These are phyloP conservation scores for Axinella damicornis DNA, from an alignment of 37 sponge, comb jelly and placozoan species.

Conservation along the genomic window DNA sequence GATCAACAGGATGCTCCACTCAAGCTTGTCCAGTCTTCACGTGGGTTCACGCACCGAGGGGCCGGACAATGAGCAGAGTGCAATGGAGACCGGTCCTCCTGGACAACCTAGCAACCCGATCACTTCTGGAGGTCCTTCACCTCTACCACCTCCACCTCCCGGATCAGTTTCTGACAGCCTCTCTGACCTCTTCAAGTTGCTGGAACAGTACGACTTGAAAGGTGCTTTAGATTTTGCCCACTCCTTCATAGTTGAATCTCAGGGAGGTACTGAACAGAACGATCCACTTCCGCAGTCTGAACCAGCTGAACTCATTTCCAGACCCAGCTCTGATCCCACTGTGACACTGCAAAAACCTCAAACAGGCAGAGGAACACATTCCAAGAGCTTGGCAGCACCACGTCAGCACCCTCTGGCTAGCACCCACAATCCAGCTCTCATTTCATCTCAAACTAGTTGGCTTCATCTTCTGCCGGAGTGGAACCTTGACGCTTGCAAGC, in stretches of 20 bases:
- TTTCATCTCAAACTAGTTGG: not conserved
- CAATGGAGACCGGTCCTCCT: not conserved
- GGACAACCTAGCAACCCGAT: slow-evolving; percentile 29
- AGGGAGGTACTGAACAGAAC: not conserved
- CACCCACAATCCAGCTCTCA: not conserved
- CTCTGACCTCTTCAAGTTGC: not conserved
- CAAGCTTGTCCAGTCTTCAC: too few species aligned
- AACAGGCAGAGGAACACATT: not conserved
- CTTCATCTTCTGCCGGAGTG: too few species aligned
- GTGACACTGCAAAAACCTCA: not conserved
- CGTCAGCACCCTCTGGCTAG: not conserved
- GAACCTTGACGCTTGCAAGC: not conserved
- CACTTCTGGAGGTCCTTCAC: slow-evolving; percentile 13
- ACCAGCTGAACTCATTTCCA: not conserved
- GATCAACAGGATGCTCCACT: not conserved
- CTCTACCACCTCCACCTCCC: not conserved
- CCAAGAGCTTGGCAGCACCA: not conserved
- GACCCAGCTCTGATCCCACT: not conserved
- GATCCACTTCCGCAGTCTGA: not conserved
- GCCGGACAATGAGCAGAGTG: too few species aligned
- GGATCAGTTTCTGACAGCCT: not conserved
- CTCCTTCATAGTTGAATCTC: not conserved
- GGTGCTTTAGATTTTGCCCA: not conserved
- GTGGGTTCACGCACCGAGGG: too few species aligned
- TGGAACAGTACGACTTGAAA: slow-evolving; percentile 27